Base-by-base conservation (phyloP, 2,797 vertebrate species). In the Pipistrellus pygmaeus region DNA sequence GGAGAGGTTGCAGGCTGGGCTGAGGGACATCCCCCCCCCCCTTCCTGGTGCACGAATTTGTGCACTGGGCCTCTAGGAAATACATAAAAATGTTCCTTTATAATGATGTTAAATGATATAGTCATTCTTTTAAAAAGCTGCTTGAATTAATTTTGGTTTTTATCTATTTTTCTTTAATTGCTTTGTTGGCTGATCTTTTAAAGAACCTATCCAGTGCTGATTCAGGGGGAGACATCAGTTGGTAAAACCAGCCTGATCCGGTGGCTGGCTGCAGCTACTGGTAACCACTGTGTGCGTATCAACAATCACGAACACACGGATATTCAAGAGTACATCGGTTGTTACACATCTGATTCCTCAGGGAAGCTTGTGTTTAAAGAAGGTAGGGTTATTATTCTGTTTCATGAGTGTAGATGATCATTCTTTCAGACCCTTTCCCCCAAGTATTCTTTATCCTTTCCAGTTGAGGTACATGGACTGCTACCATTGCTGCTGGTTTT, bases 261-360 rank as follows among this genome's bases (percentile, higher is more conserved):
- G 60, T 99, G 99, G 99, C 97, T 99, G 87, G 99, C 99, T 30
- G 98, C 98, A 85, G 98, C 99, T 87, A 99, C 99, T 2, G 99
- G 99, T 30, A 99, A 99, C 98, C 99, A 99, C 60, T 99, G 99
- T 89, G 99, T 99, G 71, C 98, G 99, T 64, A 99, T 99, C 98
- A 99, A 99, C 96, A 99, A 99, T 97, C 99, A 99, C 0, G 99
- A 99, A 91, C 99, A 99, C 97, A 99, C 99, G 0, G 99, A 99
- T 97, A 99, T 99, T 97, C 99, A 99, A 95, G 99, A 99, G 85
- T 99, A 99, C 97, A 99, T 99, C 44, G 99, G 99, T 96, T 99
- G 99, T 97, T 99, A 99, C 35, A 99, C 99, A 0, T 99, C 99
- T 0, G 98, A 99, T 27, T 96, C 98, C 60, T 97, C 98, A 10